Conservation (phyloP, 1,140 invertebrate genomes). For the Panulirus ornatus region DNA sequence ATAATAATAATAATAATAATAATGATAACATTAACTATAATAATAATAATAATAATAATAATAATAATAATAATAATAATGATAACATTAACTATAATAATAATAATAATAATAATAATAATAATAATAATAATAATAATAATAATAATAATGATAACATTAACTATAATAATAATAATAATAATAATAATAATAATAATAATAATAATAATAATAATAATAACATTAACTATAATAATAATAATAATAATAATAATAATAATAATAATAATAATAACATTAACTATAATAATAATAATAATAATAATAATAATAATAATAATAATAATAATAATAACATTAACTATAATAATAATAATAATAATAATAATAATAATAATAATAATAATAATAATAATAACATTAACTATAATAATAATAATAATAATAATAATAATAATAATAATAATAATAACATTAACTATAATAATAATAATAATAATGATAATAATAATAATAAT, state of each 20-base stretch:
- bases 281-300: too few relatives aligned
- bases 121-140: too few relatives aligned
- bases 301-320: not conserved
- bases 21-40: too few relatives aligned
- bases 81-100: too few relatives aligned
- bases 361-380: not conserved
- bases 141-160: too few relatives aligned
- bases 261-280: not conserved
- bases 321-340: not conserved
- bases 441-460: constrained; percentile 1
- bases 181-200: not conserved
- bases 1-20: too few relatives aligned
- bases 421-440: constrained; percentile 27
- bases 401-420: not conserved
- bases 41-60: too few relatives aligned
- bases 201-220: not conserved
- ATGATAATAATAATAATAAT: constrained; percentile 18
- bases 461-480: not conserved
- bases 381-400: not conserved
- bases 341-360: not conserved
- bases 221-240: not conserved
- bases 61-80: too few relatives aligned
- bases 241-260: constrained; percentile 20
- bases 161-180: too few relatives aligned
- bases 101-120: too few relatives aligned